Evolutionary conservation across 2,113 vertebrate genomes (phyloP), one percentile per base, ranked within the genome.

Genomic region (Corythornis madagascariensis): DNA sequence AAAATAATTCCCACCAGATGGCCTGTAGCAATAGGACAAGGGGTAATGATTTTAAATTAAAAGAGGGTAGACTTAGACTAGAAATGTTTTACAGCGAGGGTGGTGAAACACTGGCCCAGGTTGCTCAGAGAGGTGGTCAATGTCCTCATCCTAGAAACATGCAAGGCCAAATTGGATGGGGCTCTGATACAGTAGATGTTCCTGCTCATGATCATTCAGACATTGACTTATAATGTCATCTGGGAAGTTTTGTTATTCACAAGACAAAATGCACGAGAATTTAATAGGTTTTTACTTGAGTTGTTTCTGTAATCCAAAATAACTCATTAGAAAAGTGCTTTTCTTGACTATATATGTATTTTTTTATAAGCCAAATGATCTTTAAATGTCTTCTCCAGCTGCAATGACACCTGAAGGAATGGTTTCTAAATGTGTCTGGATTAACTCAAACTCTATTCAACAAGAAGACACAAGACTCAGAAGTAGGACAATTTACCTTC

Each of bases 111-210:
- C 31, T 60, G 38, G 21, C 20, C 3, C 25, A 48, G 25, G 50
- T 48, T 75, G 4, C 8, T 7, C 56, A 59, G 33, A 26, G 45
- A 31, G 8, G 22, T 15, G 21, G 7, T 57, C 1, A 25, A 9
- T 65, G 29, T 11, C 13, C 29, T 29, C 28, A 47, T 26, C 17
- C 13, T 74, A 20, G 17, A 74, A 47, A 56, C 22, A 38, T n/a
- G 38, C n/a, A 48, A 38, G 26, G 12, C 7, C 10, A 4, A 5
- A n/a, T 9, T 43, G 35, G 29, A 7, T 0, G 10, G 10, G n/a
- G 16, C 25, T 63, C 7, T 61, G 57, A 21, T 45, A 1, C 2
- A 2, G 20, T 43, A 55, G 21, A 14, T 74, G 13, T 53, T 13
- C 16, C 11, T 73, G 33, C 2, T 74, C 16, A 40, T 63, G 40